These are phyloP conservation scores for Panzeria rudis DNA, from an alignment of 2,888 invertebrate species.

Conservation along the genomic window DNA sequence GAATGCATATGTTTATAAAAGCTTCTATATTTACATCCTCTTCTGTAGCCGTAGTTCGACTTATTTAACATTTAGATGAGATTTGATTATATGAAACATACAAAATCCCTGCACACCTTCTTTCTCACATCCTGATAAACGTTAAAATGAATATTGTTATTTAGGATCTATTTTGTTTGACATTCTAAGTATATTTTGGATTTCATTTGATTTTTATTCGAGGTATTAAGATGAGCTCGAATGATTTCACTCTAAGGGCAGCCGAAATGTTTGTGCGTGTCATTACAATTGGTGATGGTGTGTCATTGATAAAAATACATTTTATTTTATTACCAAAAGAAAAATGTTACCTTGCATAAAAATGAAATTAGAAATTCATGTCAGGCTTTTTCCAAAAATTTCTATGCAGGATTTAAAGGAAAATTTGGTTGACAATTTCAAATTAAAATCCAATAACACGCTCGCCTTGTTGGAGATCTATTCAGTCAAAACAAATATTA, in stretches of 20 bases:
- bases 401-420: slow-evolving; percentile 4
- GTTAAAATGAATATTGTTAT: slow-evolving; percentile 26
- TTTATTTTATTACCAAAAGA: slow-evolving; percentile 40
- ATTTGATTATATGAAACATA: slow-evolving; percentile 57
- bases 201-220: slow-evolving; percentile 42
- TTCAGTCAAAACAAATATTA: slow-evolving; percentile 6
- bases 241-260: background rate
- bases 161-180: slow-evolving; percentile 20
- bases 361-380: slow-evolving; percentile 59
- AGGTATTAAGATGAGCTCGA: slow-evolving; percentile 11
- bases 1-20: no score
- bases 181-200: slow-evolving; percentile 1
- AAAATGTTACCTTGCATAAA: slow-evolving; percentile 5
- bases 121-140: slow-evolving; percentile 10
- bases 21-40: slow-evolving; percentile 1
- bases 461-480: slow-evolving; percentile 46
- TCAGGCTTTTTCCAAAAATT: slow-evolving; percentile 27
- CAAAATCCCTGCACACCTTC: slow-evolving; percentile 8
- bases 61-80: slow-evolving; percentile 68
- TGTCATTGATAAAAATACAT: slow-evolving; percentile 59
- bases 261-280: slow-evolving; percentile 7
- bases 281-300: slow-evolving; percentile 49
- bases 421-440: slow-evolving; percentile 62
- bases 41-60: slow-evolving; percentile 15
- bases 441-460: slow-evolving; percentile 68